A percentile compares a stretch with the other conserved stretches of the same genome.
phyloP scores from a whole-genome alignment of 2,797 vertebrate species.

The Triplophysa yarkandensis region DNA sequence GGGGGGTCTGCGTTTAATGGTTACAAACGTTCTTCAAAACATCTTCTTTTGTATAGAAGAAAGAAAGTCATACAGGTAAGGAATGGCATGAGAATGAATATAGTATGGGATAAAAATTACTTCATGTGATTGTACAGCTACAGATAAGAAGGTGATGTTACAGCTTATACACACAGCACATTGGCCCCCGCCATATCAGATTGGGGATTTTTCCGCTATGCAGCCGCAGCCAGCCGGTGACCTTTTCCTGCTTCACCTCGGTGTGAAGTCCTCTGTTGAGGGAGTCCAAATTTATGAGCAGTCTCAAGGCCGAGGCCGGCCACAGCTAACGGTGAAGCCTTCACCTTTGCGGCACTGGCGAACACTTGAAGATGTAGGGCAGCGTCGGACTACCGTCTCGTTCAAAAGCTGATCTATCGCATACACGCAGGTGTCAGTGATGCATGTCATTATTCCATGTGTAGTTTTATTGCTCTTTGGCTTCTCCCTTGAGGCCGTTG shows the following conservation, averaged over 20 bases:
- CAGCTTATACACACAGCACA: not conserved
- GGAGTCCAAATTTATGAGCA: slow-evolving; percentile 65
- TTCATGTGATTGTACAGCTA: no score
- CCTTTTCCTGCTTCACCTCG: slow-evolving; percentile 61
- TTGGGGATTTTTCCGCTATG: slow-evolving; percentile 9
- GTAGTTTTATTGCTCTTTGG: slow-evolving; percentile 64
- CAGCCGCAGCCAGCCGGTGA: slow-evolving; percentile 49
- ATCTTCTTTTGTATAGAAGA: no score
- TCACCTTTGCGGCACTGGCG: slow-evolving; percentile 41
- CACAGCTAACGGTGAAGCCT: slow-evolving; percentile 51
- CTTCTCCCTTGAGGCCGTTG: slow-evolving; percentile 51
- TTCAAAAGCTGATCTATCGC: slow-evolving; percentile 59
- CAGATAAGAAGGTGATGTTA: not conserved
- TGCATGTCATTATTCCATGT: slow-evolving; percentile 69
- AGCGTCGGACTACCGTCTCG: slow-evolving; percentile 54
- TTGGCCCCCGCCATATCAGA: not conserved
- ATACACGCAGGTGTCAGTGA: slow-evolving; percentile 60
- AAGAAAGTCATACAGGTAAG: no score
- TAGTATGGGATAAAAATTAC: not conserved
- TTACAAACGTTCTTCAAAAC: no score
- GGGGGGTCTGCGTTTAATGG: no score
- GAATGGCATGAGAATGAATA: no score
- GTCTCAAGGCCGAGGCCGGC: slow-evolving; percentile 55
- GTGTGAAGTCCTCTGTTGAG: slow-evolving; percentile 52
- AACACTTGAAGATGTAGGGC: slow-evolving; percentile 35